Base-by-base conservation (phyloP, 2,113 vertebrate genomes). In the Cavia porcellus region DNA sequence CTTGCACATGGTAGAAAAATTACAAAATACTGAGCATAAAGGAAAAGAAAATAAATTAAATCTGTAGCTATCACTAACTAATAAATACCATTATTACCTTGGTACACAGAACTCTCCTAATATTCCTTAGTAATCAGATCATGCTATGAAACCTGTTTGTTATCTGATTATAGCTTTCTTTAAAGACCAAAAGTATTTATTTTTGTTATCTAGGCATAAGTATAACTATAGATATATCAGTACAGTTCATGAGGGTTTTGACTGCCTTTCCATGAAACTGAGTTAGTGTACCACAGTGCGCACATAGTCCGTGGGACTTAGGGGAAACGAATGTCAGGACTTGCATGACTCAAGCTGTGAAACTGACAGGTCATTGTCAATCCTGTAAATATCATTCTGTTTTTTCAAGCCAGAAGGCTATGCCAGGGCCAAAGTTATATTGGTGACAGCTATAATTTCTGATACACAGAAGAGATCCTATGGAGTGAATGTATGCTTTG, bases 101-200 rank as follows among this genome's bases (percentile, higher is more conserved):
- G 19, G 50, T 45, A 8, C 64, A 17, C 19, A 38, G 47, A 86
- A 25, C 8, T 77, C 55, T 89, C 25, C 47, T 12, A 38, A 14
- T n/a, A 24, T 86, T 86, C 55, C 93, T 94, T 84, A 59, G 75
- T 81, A 83, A 92, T 89, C 81, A 89, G 95, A 66, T 95, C 42
- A 45, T 47, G 6, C 19, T 50, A 22, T 86, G 55, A 13, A 89
- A 52, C 32, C 15, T 82, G 9, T 62, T 95, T 68, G 19, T 74
- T 83, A 45, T 42, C 19, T 45, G n/a, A 85, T 75, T 75, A 62
- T 25, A 50, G 38, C 8, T 59, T 52, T 88, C 94, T 61, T 17
- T 38, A n/a, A 86, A 87, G 8, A 20, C 24, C 74, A 80, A 90
- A 92, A 89, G 66, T 74, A 89, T 84, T 95, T 55, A 68, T 89